These are phyloP conservation scores for Andrena flavipes DNA, from an alignment of 2,888 invertebrate genomes.

Conservation along the genomic window DNA sequence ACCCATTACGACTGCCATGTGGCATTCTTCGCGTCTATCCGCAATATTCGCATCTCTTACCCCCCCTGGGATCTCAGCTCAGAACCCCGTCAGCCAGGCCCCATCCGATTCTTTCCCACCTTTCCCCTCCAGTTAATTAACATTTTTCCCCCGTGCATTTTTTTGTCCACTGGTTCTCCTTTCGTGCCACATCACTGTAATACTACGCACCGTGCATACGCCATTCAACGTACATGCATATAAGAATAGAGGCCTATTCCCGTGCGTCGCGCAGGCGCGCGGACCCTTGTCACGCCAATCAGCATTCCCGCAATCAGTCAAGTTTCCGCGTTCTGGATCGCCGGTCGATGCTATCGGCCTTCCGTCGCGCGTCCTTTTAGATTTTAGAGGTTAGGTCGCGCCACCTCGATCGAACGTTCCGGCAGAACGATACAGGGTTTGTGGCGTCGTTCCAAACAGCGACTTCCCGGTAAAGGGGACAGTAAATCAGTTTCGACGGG, in stretches of 20 bases:
- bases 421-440: neutral
- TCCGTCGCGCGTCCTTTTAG: neutral
- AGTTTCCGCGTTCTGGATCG: neutral
- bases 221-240: no score
- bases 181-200: neutral
- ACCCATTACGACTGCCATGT: conserved; percentile 70
- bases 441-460: neutral
- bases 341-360: neutral
- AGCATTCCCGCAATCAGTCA: neutral
- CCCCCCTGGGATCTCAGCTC: neutral
- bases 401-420: conserved; percentile 4
- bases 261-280: neutral
- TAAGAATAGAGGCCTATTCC: no score
- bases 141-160: conserved; percentile 43
- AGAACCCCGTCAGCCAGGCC: conserved; percentile 16
- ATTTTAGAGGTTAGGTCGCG: conserved; percentile 9
- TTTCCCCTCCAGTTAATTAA: conserved; percentile 58
- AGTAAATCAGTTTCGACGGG: conserved; percentile 13
- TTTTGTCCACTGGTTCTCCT: conserved; percentile 31
- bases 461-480: neutral
- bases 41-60: neutral
- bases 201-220: no score
- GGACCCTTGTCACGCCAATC: neutral
- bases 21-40: conserved; percentile 64
- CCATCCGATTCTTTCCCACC: conserved; percentile 33